These are phyloP conservation scores for Cnemophilus loriae DNA, from an alignment of 2,113 vertebrate genomes.

Conservation along the genomic window DNA sequence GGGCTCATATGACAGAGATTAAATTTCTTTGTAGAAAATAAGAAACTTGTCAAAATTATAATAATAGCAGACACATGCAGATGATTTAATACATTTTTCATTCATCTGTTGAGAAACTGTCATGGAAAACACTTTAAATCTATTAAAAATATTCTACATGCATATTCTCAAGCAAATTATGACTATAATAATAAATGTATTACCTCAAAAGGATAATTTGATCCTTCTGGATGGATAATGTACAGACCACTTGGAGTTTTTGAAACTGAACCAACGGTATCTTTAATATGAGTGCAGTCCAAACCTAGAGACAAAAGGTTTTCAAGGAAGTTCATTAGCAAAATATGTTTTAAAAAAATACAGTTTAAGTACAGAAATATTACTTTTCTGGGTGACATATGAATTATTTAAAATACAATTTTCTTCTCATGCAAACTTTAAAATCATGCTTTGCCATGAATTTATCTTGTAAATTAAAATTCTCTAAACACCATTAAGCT, in stretches of 20 bases:
- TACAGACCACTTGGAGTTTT: slow-evolving; percentile 94
- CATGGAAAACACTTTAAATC: not conserved
- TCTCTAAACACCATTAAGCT: not conserved
- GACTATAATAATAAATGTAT: not conserved
- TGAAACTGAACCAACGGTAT: slow-evolving; percentile 79
- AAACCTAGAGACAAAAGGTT: slow-evolving; percentile 70
- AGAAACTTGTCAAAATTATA: not conserved
- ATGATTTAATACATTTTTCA: not conserved
- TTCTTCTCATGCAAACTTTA: not conserved
- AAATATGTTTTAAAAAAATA: not conserved
- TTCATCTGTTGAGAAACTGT: not conserved
- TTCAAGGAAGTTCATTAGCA: not conserved
- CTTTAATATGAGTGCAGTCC: slow-evolving; percentile 90
- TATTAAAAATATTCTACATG: not conserved
- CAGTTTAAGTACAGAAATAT: not conserved
- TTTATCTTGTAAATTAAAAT: not conserved
- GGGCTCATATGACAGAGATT: not conserved
- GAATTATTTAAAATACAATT: not conserved
- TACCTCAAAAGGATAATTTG: slow-evolving; percentile 90
- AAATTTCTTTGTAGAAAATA: not conserved
- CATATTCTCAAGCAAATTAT: not conserved
- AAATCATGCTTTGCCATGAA: not conserved
- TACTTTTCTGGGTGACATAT: not conserved
- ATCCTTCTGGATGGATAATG: slow-evolving; percentile 85
- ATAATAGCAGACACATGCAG: not conserved